Evolutionary conservation across 2,113 vertebrate genomes (phyloP), one percentile per base, ranked within the genome.

Genomic region (Microtus richardsoni): DNA sequence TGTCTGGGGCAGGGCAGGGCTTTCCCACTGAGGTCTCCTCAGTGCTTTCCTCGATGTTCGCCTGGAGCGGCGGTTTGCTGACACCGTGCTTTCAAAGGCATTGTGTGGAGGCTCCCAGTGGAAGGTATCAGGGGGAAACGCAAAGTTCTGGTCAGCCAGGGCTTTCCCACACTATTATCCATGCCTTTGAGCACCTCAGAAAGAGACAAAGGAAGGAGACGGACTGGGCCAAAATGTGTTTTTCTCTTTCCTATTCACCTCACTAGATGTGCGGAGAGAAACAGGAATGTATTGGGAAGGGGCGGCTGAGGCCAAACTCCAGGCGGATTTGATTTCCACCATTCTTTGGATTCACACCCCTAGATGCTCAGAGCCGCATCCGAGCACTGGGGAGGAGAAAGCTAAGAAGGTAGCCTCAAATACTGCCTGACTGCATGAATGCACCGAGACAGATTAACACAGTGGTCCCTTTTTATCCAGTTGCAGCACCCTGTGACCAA

Each of bases 1-100:
- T 95, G 96, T 97, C 96, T 92, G 47, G 95, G 97, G 54, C 89
- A 97, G 94, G 96, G 91, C 86, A 71, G 96, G 90, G 58, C 91
- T 95, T 86, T 77, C 16, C 95, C 96, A 89, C 22, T 41, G 83
- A 83, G 71, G 88, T 36, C 96, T 74, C 41, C 90, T 93, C 94
- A 54, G n/a, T 84, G 26, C 92, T 60, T 88, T 87, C 90, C 96
- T 95, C 92, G 21, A 24, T 22, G 91, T 86, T 47, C 44, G 24
- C 96, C 89, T 33, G n/a, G 86, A 96, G 95, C 94, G 95, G 91
- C 14, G 71, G 94, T 87, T 74, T n/a, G 80, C n/a, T 83, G 89
- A 95, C 95, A 95, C 92, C 94, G 91, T 36, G 66, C 96, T 92
- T 75, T 94, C 80, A 86, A 33, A 89, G 13, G 88, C 70, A 64